Evolutionary conservation across 2,113 vertebrate species (phyloP).

Genomic region (Oryzias javanicus): DNA sequence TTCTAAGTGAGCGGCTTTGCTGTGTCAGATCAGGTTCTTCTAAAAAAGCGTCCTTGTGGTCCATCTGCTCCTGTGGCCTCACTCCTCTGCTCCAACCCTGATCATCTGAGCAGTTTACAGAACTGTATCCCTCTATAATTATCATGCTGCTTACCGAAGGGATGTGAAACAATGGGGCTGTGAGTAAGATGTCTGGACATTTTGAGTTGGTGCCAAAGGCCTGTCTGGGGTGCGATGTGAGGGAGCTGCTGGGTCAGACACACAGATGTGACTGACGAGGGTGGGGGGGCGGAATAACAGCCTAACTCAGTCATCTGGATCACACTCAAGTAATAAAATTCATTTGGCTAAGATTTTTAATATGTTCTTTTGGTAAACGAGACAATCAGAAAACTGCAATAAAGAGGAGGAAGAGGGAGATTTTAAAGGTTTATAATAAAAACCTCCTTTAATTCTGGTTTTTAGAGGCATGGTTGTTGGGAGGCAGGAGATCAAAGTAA

Average conservation of each 20-base stretch:
- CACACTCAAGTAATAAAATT: slow-evolving; percentile 47
- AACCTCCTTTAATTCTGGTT: slow-evolving; percentile 18
- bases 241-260: slow-evolving; percentile 57
- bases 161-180: slow-evolving; percentile 74
- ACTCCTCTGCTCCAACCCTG: slow-evolving; percentile 40
- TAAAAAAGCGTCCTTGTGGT: slow-evolving; percentile 37
- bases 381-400: slow-evolving; percentile 35
- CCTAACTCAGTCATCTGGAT: slow-evolving; percentile 56
- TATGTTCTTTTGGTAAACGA: slow-evolving; percentile 18
- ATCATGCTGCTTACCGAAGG: slow-evolving; percentile 60
- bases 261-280: slow-evolving; percentile 46
- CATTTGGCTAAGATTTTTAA: slow-evolving; percentile 60
- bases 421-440: slow-evolving; percentile 35
- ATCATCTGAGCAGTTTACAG: slow-evolving; percentile 48
- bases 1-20: background rate
- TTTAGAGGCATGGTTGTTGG: no score
- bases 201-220: slow-evolving; percentile 70
- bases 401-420: slow-evolving; percentile 34
- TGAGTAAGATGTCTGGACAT: slow-evolving; percentile 77
- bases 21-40: slow-evolving; percentile 19
- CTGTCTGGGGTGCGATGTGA: slow-evolving; percentile 69
- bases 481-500: no score
- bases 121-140: slow-evolving; percentile 60
- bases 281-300: slow-evolving; percentile 52
- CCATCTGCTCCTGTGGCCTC: slow-evolving; percentile 52